Conservation (phyloP, 2,888 invertebrate species). For the Resseliella maxima region DNA sequence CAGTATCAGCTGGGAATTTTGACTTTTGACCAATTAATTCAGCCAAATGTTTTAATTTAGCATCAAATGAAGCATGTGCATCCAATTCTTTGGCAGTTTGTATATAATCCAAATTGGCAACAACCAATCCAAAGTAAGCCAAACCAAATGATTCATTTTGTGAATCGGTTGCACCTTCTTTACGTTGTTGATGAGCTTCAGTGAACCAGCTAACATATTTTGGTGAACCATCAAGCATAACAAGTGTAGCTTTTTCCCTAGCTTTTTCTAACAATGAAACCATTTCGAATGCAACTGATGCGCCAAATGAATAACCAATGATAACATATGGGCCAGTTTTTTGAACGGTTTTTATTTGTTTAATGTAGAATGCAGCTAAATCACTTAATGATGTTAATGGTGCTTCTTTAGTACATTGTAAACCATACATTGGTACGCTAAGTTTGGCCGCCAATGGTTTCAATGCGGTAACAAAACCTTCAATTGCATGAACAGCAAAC, state of each 20-base stretch:
- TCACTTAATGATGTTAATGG: constrained; percentile 78
- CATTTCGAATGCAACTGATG: constrained; percentile 95
- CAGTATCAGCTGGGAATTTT: constrained; percentile 63
- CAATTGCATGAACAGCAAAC: constrained; percentile 86
- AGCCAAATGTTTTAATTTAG: constrained; percentile 67
- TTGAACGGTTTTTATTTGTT: constrained; percentile 80
- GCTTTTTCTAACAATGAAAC: constrained; percentile 81
- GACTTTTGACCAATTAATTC: constrained; percentile 67
- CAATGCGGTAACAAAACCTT: constrained; percentile 83
- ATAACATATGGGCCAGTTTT: constrained; percentile 86
- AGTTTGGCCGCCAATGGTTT: constrained; percentile 78
- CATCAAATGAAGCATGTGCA: constrained; percentile 66
- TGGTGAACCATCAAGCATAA: constrained; percentile 92
- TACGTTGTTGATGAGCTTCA: constrained; percentile 70
- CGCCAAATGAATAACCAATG: constrained; percentile 96
- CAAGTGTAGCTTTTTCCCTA: constrained; percentile 66
- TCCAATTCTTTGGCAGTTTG: constrained; percentile 66
- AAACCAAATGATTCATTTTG: constrained; percentile 79
- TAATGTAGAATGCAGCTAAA: constrained; percentile 79
- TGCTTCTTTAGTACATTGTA: constrained; percentile 84
- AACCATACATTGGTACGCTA: constrained; percentile 83
- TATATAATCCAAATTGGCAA: constrained; percentile 79
- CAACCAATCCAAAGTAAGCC: constrained; percentile 84
- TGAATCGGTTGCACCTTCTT: constrained; percentile 67
- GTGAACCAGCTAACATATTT: constrained; percentile 83